Evolutionary conservation across 2,797 vertebrate species (phyloP).

Genomic region (Rhabdomys pumilio): DNA sequence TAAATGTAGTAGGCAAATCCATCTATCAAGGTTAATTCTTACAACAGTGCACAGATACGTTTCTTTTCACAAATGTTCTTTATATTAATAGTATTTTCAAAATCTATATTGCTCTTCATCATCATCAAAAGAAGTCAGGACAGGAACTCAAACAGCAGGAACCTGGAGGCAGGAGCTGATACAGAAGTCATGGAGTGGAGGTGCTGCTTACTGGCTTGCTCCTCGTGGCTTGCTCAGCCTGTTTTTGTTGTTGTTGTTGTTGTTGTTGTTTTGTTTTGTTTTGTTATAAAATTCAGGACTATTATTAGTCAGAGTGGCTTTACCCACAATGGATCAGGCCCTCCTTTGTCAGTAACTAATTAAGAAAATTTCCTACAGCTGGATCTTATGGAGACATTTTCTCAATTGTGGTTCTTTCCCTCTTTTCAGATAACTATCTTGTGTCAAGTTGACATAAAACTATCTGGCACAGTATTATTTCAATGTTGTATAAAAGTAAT

Average conservation of each 20-base stretch:
- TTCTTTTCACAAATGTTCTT: background rate
- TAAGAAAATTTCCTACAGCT: background rate
- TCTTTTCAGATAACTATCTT: background rate
- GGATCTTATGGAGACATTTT: background rate
- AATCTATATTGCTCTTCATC: background rate
- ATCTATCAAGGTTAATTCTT: constrained; percentile 17
- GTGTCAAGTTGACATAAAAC: background rate
- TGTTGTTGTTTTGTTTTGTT: no score
- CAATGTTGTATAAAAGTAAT: constrained; percentile 48
- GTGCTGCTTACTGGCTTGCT: background rate
- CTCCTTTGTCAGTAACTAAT: background rate
- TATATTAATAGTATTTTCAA: constrained; percentile 12
- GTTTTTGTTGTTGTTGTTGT: no score
- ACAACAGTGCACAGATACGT: background rate
- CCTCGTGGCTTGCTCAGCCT: background rate
- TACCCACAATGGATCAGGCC: background rate
- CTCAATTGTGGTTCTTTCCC: background rate
- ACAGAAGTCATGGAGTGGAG: background rate
- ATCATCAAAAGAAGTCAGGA: background rate
- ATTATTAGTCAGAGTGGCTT: background rate
- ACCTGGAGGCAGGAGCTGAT: background rate
- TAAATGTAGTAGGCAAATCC: background rate
- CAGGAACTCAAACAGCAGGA: background rate
- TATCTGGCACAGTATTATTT: background rate
- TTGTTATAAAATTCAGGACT: background rate